Base-by-base conservation (phyloP, 2,888 invertebrate genomes). In the Strigamia transsilvanica region DNA sequence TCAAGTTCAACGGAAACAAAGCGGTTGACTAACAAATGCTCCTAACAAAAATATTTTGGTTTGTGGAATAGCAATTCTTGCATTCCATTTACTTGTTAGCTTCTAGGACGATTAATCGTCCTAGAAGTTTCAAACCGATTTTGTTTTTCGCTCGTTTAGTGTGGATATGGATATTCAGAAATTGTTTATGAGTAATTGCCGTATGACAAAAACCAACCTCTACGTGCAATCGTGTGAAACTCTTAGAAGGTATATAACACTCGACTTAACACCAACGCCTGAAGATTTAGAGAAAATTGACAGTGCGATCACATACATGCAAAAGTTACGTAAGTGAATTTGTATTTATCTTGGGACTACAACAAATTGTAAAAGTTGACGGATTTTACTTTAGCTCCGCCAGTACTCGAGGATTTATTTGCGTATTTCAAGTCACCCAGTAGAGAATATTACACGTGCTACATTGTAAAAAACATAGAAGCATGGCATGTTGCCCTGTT, bases 281-380 rank as follows among this genome's bases (percentile, higher is more conserved):
- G 73, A 32, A 2, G 73, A 32, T 12, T 27, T 73, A 15, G 2
- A 13, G 2, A 4, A 32, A 73, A 73, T 73, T 5, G 27, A 73
- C n/a, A n/a, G n/a, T n/a, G n/a, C n/a, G n/a, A n/a, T n/a, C n/a
- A n/a, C n/a, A n/a, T n/a, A n/a, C n/a, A n/a, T n/a, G n/a, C n/a
- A n/a, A n/a, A 73, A 73, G 7, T 32, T 73, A n/a, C 73, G 73
- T 73, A 73, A 27, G 73, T 73, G 23, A 73, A 32, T 27, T 27
- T 32, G 15, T 12, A 73, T 12, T 21, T 10, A 18, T 61, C 5
- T 61, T 61, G 13, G n/a, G 18, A 15, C 46, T 13, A 15, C 2
- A 73, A 73, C n/a, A 32, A 9, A 61, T 61, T n/a, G n/a, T n/a
- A n/a, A n/a, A n/a, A n/a, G n/a, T n/a, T n/a, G n/a, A n/a, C n/a